Evolutionary conservation across 2,888 invertebrate genomes (phyloP).

Genomic region (Iselma pallidipennis): DNA sequence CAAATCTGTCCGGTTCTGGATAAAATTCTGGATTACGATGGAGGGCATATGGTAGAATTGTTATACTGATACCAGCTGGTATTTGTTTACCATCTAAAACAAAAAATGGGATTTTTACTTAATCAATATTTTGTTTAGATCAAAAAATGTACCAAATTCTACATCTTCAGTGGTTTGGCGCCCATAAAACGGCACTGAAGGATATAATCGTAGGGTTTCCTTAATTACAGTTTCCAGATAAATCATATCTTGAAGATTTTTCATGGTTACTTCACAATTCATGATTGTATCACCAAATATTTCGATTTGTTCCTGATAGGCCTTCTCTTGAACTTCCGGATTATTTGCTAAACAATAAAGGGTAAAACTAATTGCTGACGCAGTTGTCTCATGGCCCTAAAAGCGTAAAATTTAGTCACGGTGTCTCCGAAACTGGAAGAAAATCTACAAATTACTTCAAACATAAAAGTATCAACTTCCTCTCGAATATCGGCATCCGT

Average conservation of each 20-base stretch:
- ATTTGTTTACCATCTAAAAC: slow-evolving; percentile 31
- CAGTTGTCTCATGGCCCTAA: slow-evolving; percentile 58
- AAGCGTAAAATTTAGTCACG: background rate
- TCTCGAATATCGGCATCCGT: slow-evolving; percentile 65
- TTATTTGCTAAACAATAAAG: slow-evolving; percentile 54
- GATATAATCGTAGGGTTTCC: slow-evolving; percentile 60
- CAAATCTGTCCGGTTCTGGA: slow-evolving; percentile 58
- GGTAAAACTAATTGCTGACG: slow-evolving; percentile 56
- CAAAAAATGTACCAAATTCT: slow-evolving; percentile 36
- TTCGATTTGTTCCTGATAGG: slow-evolving; percentile 49
- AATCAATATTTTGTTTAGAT: background rate
- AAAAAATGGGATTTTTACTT: background rate
- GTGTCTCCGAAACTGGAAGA: background rate
- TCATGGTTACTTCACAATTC: slow-evolving; percentile 32
- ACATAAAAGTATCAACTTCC: slow-evolving; percentile 77
- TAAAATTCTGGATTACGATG: slow-evolving; percentile 59
- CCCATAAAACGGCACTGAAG: slow-evolving; percentile 59
- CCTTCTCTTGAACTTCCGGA: slow-evolving; percentile 54
- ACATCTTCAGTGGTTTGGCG: slow-evolving; percentile 53
- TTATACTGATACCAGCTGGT: slow-evolving; percentile 52
- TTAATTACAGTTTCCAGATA: slow-evolving; percentile 61
- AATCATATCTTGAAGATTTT: slow-evolving; percentile 59
- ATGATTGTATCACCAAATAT: slow-evolving; percentile 45
- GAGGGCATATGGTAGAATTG: slow-evolving; percentile 54
- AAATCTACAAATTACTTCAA: slow-evolving; percentile 59